Conservation (phyloP, 2,888 invertebrate species). For the Machimus atricapillus region DNA sequence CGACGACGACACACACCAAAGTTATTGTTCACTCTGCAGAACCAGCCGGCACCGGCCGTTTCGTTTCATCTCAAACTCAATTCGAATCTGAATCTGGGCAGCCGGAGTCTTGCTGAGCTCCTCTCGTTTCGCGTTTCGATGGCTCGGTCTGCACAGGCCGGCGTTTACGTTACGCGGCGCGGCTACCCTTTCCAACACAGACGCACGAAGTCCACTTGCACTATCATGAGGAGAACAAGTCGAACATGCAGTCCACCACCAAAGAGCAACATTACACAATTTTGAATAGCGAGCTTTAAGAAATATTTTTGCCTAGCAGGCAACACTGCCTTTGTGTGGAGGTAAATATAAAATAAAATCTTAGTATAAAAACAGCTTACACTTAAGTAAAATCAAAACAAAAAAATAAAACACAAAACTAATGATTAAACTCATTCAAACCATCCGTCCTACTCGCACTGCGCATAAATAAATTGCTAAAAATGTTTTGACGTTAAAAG, state of each 20-base stretch:
- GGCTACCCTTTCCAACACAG: background rate
- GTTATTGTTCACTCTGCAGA: background rate
- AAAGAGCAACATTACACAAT: background rate
- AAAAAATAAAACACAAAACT: background rate
- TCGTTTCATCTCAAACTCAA: background rate
- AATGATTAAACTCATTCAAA: background rate
- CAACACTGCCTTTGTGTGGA: background rate
- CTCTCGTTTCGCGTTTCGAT: background rate
- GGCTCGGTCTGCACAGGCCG: background rate
- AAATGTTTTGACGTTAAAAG: constrained; percentile 25
- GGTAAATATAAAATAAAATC: background rate
- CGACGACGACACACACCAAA: background rate
- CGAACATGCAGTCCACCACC: background rate
- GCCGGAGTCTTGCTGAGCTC: background rate
- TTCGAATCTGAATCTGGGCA: background rate
- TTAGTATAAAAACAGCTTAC: background rate
- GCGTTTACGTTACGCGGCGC: no score
- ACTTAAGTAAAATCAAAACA: background rate
- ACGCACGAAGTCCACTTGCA: background rate
- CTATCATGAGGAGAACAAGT: background rate
- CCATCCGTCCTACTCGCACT: constrained; percentile 26
- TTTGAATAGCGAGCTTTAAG: background rate
- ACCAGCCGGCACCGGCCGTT: background rate
- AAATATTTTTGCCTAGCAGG: background rate
- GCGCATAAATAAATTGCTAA: constrained; percentile 28